Conservation (phyloP, 2,797 vertebrate species). For the Falco novaeseelandiae region DNA sequence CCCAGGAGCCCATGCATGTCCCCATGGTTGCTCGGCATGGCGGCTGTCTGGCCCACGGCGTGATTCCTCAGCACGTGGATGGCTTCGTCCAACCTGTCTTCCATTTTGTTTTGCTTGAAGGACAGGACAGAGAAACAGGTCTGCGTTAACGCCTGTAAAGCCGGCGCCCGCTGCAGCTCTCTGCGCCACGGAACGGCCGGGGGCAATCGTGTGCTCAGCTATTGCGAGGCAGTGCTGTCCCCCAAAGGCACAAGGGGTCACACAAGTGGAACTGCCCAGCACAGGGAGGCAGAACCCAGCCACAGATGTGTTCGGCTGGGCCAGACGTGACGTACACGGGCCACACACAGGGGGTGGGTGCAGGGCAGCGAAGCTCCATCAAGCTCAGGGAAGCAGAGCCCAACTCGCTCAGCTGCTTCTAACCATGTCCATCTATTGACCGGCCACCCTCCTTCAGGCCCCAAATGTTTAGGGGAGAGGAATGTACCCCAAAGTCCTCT, state of each 20-base stretch:
- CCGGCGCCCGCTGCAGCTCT: neutral
- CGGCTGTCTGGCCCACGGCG: conserved; percentile 87
- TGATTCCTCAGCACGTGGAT: conserved; percentile 96
- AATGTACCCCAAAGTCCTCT: neutral
- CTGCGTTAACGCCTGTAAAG: fast-evolving
- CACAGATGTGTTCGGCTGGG: neutral
- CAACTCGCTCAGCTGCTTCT: neutral
- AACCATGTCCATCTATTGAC: fast-evolving
- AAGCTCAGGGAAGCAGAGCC: neutral
- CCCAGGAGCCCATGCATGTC: conserved; percentile 90
- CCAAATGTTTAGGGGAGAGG: fast-evolving
- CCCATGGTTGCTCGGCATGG: conserved; percentile 81
- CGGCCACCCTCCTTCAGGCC: neutral
- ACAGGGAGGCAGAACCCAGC: neutral
- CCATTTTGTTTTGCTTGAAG: conserved; percentile 92
- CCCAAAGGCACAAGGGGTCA: neutral
- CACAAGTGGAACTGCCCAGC: neutral
- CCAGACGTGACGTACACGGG: neutral
- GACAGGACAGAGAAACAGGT: neutral
- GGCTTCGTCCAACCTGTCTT: conserved; percentile 96
- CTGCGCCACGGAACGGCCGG: fast-evolving
- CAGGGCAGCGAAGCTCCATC: neutral
- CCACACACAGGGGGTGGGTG: neutral
- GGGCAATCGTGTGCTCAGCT: neutral
- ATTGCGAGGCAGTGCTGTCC: neutral